phyloP scores from a whole-genome alignment of 2,797 vertebrate species.

The Lerista edwardsae region DNA sequence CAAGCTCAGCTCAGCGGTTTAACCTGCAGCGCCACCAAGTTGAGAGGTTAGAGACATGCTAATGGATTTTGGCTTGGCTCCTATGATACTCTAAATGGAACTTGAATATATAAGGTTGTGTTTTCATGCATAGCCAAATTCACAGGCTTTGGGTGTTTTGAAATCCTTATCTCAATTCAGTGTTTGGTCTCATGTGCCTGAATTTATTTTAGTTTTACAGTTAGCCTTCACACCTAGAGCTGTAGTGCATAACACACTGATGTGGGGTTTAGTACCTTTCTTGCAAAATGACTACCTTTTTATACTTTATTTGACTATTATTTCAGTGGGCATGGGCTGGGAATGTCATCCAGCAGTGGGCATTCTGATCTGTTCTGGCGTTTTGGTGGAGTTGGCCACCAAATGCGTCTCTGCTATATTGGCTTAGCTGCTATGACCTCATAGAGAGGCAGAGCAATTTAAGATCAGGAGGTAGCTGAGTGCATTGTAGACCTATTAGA shows the following conservation, averaged over 20 bases:
- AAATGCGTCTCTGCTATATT: neutral
- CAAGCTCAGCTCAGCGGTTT: too few relatives aligned
- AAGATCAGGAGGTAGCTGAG: neutral
- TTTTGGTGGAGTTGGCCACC: neutral
- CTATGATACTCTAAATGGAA: neutral
- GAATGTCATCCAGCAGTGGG: neutral
- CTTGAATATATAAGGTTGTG: neutral
- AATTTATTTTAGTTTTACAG: neutral
- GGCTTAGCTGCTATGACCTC: slow-evolving; percentile 3
- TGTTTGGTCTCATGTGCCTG: neutral
- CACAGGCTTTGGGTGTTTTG: neutral
- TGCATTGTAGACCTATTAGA: neutral
- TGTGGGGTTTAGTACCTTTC: neutral
- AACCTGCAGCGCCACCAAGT: too few relatives aligned
- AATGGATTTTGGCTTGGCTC: neutral
- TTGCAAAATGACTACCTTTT: too few relatives aligned
- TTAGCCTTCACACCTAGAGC: neutral
- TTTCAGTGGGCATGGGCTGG: neutral
- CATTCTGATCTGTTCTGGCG: neutral
- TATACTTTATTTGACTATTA: neutral
- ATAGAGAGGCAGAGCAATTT: neutral
- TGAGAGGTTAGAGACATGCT: neutral
- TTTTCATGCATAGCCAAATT: neutral
- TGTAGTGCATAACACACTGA: neutral
- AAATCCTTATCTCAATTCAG: neutral